These are phyloP conservation scores for Julus scandinavius DNA, from an alignment of 2,888 invertebrate genomes.

Conservation along the genomic window DNA sequence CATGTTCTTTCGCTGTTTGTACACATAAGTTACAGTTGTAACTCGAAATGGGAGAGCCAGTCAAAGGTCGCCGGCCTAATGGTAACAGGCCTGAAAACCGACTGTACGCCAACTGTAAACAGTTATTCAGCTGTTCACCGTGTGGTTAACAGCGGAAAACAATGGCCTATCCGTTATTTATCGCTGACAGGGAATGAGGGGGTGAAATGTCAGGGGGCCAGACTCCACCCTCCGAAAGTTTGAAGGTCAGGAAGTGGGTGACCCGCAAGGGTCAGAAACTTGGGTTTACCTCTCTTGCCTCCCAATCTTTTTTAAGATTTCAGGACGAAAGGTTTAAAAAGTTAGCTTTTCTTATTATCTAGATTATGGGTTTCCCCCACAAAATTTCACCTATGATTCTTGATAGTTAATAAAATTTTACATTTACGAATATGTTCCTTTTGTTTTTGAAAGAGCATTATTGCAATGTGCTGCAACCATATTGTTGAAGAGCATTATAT, in stretches of 20 bases:
- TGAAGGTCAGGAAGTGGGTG: not conserved
- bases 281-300: too few relatives aligned
- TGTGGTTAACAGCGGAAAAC: not conserved
- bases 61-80: not conserved
- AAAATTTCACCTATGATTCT: too few relatives aligned
- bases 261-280: too few relatives aligned
- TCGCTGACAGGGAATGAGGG: not conserved
- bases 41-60: not conserved
- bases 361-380: too few relatives aligned
- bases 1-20: not conserved
- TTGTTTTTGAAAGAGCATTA: too few relatives aligned
- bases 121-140: slow-evolving; percentile 8
- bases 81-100: not conserved
- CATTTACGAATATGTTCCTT: too few relatives aligned
- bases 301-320: too few relatives aligned
- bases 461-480: too few relatives aligned
- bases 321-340: too few relatives aligned
- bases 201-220: not conserved
- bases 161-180: slow-evolving; percentile 23
- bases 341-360: too few relatives aligned
- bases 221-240: not conserved
- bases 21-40: not conserved
- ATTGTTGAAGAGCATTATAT: too few relatives aligned
- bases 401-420: too few relatives aligned
- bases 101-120: slow-evolving; percentile 1